A percentile compares a stretch with the other conserved stretches of the same genome.
These are phyloP conservation scores for Hybos culiciformis DNA, from an alignment of 2,888 invertebrate species.

Conservation along the genomic window DNA sequence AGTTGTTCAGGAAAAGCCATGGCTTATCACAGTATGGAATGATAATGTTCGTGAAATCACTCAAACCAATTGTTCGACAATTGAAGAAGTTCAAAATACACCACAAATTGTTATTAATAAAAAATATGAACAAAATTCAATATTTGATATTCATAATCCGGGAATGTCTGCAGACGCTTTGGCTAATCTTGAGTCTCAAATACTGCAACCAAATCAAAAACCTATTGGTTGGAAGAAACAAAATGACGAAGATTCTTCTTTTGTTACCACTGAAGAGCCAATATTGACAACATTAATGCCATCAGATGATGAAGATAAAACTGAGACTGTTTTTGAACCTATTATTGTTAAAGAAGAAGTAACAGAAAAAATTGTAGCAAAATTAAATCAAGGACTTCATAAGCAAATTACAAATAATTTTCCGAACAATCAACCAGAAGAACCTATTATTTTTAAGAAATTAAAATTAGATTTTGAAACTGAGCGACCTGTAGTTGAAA, in stretches of 20 bases:
- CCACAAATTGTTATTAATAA: constrained; percentile 19
- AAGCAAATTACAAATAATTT: no score
- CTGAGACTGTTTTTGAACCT: not conserved
- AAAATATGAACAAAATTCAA: constrained; percentile 28
- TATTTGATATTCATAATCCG: constrained; percentile 29
- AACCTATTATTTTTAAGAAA: no score
- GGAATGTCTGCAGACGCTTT: constrained; percentile 27
- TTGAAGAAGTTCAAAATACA: constrained; percentile 12
- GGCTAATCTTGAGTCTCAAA: constrained; percentile 29
- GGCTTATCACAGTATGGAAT: constrained; percentile 43
- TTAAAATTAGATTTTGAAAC: no score
- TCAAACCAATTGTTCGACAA: constrained; percentile 48
- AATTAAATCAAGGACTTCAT: no score
- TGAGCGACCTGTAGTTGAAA: no score
- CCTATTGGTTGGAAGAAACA: not conserved
- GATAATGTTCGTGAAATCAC: constrained; percentile 46
- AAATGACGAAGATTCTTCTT: not conserved
- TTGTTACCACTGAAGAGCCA: not conserved
- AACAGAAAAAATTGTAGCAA: no score
- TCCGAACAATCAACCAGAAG: no score
- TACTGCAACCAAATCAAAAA: constrained; percentile 17
- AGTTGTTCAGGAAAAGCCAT: constrained; percentile 49
- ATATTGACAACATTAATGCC: not conserved
- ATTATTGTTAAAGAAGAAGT: no score
- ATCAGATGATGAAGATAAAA: not conserved